Percentiles rank a stretch among this genome's conserved stretches.
Conservation (phyloP, 1,140 invertebrate genomes). For the Trachymyrmex septentrionalis region DNA sequence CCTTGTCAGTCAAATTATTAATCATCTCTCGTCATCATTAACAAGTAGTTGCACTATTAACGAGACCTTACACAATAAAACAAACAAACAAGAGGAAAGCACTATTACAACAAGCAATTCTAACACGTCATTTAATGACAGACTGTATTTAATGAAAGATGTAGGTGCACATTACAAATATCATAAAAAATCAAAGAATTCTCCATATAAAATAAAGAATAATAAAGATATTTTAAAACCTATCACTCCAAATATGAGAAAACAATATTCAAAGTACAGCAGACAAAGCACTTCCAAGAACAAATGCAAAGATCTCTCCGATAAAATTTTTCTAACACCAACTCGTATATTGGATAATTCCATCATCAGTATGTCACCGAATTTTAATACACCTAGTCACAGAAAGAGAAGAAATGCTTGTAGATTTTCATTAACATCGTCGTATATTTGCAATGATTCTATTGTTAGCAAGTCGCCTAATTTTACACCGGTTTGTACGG, state of each 20-base stretch:
- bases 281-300: conserved; percentile 41
- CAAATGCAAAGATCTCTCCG: conserved; percentile 17
- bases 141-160: not conserved
- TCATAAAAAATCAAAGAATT: conserved; percentile 19
- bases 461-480: conserved; percentile 68
- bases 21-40: conserved; percentile 75
- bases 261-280: not conserved
- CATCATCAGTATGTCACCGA: conserved; percentile 77
- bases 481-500: not conserved
- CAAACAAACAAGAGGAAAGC: conserved; percentile 29
- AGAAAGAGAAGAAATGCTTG: conserved; percentile 25
- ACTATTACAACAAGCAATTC: conserved; percentile 16
- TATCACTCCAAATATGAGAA: not conserved
- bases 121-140: not conserved
- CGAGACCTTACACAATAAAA: conserved; percentile 35
- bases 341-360: conserved; percentile 63
- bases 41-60: conserved; percentile 58
- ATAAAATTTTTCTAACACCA: not conserved
- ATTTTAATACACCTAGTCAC: conserved; percentile 64
- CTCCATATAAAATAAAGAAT: conserved; percentile 27
- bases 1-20: conserved; percentile 78
- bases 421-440: conserved; percentile 42
- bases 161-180: not conserved
- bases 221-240: conserved; percentile 26
- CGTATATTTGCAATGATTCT: conserved; percentile 37